Evolutionary conservation across 1,140 invertebrate species (phyloP).

Genomic region (Zaprionus camerounensis): DNA sequence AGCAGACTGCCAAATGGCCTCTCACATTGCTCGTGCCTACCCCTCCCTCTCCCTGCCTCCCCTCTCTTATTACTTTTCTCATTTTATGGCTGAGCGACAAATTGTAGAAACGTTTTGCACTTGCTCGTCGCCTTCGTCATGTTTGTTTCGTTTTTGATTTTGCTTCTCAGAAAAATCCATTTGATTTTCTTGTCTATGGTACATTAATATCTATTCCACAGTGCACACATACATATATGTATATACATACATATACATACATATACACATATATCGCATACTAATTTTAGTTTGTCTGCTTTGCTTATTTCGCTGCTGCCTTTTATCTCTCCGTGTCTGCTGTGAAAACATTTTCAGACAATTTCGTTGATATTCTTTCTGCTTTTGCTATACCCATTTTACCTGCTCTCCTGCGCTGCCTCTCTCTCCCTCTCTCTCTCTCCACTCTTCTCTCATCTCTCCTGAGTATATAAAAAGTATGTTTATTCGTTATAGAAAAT

Average conservation of each 20-base stretch:
- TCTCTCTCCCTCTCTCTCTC: neutral
- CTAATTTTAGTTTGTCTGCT: slow-evolving; percentile 72
- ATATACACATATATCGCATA: slow-evolving; percentile 37
- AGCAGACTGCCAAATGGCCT: slow-evolving; percentile 16
- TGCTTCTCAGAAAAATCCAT: slow-evolving; percentile 33
- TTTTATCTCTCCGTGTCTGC: slow-evolving; percentile 19
- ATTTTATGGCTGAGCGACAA: slow-evolving; percentile 38
- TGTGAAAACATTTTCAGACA: slow-evolving; percentile 39
- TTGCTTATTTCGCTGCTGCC: slow-evolving; percentile 26
- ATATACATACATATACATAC: slow-evolving; percentile 10
- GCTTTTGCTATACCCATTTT: slow-evolving; percentile 14
- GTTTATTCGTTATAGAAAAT: slow-evolving; percentile 57
- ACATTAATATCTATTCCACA: slow-evolving; percentile 24
- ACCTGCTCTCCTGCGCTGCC: slow-evolving; percentile 29
- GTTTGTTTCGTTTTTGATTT: slow-evolving; percentile 15
- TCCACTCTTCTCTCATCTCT: slow-evolving; percentile 6
- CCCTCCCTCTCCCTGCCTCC: neutral
- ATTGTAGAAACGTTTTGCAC: slow-evolving; percentile 41
- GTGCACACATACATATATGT: slow-evolving; percentile 8
- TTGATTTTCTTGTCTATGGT: slow-evolving; percentile 30
- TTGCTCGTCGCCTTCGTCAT: neutral
- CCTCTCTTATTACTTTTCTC: neutral
- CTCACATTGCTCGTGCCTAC: too few relatives aligned
- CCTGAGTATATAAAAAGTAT: slow-evolving; percentile 47
- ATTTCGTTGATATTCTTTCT: slow-evolving; percentile 62